phyloP scores from a whole-genome alignment of 2,888 invertebrate genomes.

The Acanthosepion esculentum region DNA sequence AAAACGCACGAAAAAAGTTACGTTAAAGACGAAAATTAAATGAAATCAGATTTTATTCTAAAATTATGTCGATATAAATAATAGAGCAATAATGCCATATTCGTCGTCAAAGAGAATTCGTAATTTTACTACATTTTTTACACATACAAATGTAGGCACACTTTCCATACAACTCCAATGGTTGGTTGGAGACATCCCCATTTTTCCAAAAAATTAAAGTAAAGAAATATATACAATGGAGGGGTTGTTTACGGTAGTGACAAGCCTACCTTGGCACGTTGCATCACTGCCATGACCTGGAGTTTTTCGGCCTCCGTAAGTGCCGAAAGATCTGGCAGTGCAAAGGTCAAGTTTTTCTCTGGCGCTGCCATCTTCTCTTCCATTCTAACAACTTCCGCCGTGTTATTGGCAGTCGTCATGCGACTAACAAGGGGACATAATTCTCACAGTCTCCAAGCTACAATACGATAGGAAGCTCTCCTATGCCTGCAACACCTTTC shows the following conservation, averaged over 20 bases:
- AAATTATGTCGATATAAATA: not conserved
- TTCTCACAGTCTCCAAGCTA: not conserved
- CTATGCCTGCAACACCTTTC: not conserved
- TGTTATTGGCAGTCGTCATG: conserved; percentile 48
- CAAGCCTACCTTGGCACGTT: conserved; percentile 67
- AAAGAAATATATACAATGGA: not conserved
- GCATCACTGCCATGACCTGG: conserved; percentile 70
- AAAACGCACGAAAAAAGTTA: not conserved
- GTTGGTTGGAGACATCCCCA: not conserved
- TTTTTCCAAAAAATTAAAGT: not conserved
- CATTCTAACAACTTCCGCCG: conserved; percentile 54
- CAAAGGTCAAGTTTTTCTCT: conserved; percentile 58
- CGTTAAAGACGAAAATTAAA: not conserved
- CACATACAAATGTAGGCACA: not conserved
- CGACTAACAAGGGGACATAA: not conserved
- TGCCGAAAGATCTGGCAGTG: conserved; percentile 67
- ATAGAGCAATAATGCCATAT: not conserved
- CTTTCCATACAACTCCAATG: not conserved
- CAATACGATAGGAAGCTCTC: not conserved
- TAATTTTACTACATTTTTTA: not conserved
- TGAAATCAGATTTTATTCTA: not conserved
- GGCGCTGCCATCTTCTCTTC: conserved; percentile 55
- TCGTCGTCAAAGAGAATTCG: not conserved
- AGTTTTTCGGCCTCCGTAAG: conserved; percentile 68
- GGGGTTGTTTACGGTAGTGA: not conserved